Conservation (phyloP, 2,888 invertebrate species). For the Drymonia ruficornis region DNA sequence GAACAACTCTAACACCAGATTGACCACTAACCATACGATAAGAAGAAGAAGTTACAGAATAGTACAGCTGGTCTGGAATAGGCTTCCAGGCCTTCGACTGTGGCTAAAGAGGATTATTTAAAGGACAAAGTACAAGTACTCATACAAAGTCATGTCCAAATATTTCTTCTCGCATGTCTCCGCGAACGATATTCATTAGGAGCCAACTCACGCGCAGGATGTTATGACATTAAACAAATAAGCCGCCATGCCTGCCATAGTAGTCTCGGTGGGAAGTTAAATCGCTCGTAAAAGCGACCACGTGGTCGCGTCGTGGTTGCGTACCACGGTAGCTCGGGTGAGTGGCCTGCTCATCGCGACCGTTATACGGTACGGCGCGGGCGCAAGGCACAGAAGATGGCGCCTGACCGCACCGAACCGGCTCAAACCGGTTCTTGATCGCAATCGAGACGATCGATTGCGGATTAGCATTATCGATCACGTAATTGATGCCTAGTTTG, state of each 20-base stretch:
- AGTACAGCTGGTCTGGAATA: too few species aligned
- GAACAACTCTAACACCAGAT: too few species aligned
- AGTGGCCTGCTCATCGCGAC: slow-evolving; percentile 56
- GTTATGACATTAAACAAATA: slow-evolving; percentile 47
- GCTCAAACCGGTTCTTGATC: neutral
- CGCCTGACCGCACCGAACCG: slow-evolving; percentile 25
- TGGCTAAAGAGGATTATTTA: too few species aligned
- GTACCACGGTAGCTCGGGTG: slow-evolving; percentile 53
- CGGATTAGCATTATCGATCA: slow-evolving; percentile 7
- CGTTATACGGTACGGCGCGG: slow-evolving; percentile 48
- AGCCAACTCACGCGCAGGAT: slow-evolving; percentile 40
- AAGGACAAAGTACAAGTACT: neutral
- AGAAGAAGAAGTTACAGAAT: too few species aligned
- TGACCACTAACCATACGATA: too few species aligned
- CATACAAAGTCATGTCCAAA: neutral
- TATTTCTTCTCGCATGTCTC: slow-evolving; percentile 5
- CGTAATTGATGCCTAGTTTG: slow-evolving; percentile 4
- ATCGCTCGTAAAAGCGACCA: slow-evolving; percentile 37
- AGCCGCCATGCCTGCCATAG: slow-evolving; percentile 26
- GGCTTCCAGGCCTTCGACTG: too few species aligned
- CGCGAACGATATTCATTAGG: slow-evolving; percentile 18
- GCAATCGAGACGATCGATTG: neutral
- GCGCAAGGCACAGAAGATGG: slow-evolving; percentile 38
- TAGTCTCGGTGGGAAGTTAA: slow-evolving; percentile 25
- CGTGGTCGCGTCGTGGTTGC: slow-evolving; percentile 44